A percentile compares a stretch with the other conserved stretches of the same genome.
These are phyloP conservation scores for Merluccius polli DNA, from an alignment of 2,797 vertebrate species.

Conservation along the genomic window DNA sequence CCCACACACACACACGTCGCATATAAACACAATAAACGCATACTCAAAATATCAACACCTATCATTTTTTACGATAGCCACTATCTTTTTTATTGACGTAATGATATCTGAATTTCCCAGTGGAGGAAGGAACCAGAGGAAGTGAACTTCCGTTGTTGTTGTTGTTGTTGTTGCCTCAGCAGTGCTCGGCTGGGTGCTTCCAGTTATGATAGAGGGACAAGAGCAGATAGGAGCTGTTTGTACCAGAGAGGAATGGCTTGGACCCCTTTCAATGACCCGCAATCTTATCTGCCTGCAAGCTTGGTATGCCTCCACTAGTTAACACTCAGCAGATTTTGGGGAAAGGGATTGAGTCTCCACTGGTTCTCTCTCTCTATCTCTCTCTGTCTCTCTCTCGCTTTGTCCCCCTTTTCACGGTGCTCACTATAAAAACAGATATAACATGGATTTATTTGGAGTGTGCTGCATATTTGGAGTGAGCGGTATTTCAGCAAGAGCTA, in stretches of 20 bases:
- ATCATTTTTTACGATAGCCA: constrained; percentile 24
- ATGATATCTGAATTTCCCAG: constrained; percentile 27
- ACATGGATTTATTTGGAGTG: no score
- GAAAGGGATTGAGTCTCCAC: constrained; percentile 33
- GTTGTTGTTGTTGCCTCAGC: constrained; percentile 25
- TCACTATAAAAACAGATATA: no score
- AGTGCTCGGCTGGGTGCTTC: constrained; percentile 60
- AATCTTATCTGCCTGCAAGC: constrained; percentile 70
- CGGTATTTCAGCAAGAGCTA: no score
- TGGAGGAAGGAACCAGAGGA: constrained; percentile 40
- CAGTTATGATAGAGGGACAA: constrained; percentile 37
- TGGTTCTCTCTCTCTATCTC: neutral
- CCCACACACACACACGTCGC: constrained; percentile 17
- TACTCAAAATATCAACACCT: constrained; percentile 10
- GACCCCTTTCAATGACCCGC: constrained; percentile 60
- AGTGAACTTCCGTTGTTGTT: constrained; percentile 46
- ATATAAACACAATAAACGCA: neutral
- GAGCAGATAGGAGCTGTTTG: constrained; percentile 59
- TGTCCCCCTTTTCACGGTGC: neutral
- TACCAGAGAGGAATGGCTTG: constrained; percentile 51
- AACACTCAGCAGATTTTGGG: constrained; percentile 52
- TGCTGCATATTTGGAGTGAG: no score
- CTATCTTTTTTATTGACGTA: constrained; percentile 44
- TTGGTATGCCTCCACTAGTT: constrained; percentile 66
- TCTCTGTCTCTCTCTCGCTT: neutral